phyloP scores from a whole-genome alignment of 2,797 vertebrate genomes.

The Sebastes oblongus region DNA sequence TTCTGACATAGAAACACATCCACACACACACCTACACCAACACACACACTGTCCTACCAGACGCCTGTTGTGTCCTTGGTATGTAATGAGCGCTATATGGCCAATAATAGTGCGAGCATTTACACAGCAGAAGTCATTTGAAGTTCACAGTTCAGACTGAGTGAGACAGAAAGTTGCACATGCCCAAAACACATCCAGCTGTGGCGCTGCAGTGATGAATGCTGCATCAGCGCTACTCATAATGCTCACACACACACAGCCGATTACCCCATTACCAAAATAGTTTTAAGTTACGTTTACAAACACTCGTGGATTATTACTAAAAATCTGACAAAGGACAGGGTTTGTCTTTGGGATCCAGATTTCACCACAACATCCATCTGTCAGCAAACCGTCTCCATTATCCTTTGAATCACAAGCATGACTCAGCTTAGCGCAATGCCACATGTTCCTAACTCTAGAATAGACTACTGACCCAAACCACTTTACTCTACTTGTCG shows the following conservation, averaged over 20 bases:
- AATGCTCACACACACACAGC: conserved; percentile 16
- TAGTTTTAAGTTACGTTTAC: conserved; percentile 71
- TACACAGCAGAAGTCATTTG: conserved; percentile 70
- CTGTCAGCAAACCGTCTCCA: conserved; percentile 76
- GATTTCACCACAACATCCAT: conserved; percentile 78
- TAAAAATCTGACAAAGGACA: conserved; percentile 67
- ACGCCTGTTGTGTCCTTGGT: conserved; percentile 38
- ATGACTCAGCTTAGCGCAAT: conserved; percentile 63
- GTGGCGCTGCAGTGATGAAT: conserved; percentile 72
- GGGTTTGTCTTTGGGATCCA: conserved; percentile 70
- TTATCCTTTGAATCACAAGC: conserved; percentile 68
- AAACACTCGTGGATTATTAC: conserved; percentile 72
- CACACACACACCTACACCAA: background rate
- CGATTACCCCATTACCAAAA: conserved; percentile 65
- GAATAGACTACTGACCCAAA: conserved; percentile 54
- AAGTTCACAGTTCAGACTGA: conserved; percentile 72
- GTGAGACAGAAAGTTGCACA: conserved; percentile 62
- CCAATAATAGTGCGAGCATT: conserved; percentile 35
- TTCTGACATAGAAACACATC: background rate
- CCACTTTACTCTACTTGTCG: conserved; percentile 65
- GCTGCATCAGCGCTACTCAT: conserved; percentile 75
- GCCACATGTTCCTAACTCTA: conserved; percentile 71
- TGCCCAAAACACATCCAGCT: conserved; percentile 84
- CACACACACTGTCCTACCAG: background rate
- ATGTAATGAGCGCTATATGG: conserved; percentile 52